These are phyloP conservation scores for Erinaceus europaeus DNA, from an alignment of 2,113 vertebrate genomes.

Conservation along the genomic window DNA sequence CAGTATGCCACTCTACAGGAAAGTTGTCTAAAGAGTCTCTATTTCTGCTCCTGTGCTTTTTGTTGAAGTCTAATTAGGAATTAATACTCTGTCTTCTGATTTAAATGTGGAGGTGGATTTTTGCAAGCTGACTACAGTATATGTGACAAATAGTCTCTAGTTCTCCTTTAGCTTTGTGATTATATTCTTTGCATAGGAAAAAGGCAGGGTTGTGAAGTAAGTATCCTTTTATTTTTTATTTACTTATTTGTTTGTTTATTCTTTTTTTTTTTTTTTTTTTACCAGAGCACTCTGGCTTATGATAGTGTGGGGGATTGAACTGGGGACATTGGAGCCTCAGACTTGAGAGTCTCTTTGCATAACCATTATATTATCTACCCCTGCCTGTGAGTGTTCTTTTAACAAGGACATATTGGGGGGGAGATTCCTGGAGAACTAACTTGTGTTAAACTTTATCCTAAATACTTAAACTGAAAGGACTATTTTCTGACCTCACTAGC, in stretches of 20 bases:
- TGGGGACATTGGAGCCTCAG: too few species aligned
- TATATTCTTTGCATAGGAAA: neutral
- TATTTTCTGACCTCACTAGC: neutral
- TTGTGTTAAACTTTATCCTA: slow-evolving; percentile 5
- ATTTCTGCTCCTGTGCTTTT: neutral
- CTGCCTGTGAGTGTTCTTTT: too few species aligned
- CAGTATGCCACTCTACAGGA: neutral
- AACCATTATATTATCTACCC: too few species aligned
- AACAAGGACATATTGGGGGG: neutral
- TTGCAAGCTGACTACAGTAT: slow-evolving; percentile 23
- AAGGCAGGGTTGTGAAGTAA: neutral
- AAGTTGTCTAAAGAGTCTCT: slow-evolving; percentile 34
- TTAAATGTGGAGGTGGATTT: slow-evolving; percentile 29
- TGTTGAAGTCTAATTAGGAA: slow-evolving; percentile 13
- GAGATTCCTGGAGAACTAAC: slow-evolving; percentile 6
- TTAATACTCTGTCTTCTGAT: neutral
- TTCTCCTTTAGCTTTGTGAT: neutral
- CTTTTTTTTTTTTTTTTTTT: too few species aligned
- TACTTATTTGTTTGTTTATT: too few species aligned
- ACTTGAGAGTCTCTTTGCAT: too few species aligned
- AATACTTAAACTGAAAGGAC: slow-evolving; percentile 39
- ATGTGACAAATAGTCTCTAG: neutral
- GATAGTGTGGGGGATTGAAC: too few species aligned
- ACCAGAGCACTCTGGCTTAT: too few species aligned
- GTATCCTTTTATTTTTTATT: neutral